These are phyloP conservation scores for Phocoena phocoena DNA, from an alignment of 2,113 vertebrate genomes.

Conservation along the genomic window DNA sequence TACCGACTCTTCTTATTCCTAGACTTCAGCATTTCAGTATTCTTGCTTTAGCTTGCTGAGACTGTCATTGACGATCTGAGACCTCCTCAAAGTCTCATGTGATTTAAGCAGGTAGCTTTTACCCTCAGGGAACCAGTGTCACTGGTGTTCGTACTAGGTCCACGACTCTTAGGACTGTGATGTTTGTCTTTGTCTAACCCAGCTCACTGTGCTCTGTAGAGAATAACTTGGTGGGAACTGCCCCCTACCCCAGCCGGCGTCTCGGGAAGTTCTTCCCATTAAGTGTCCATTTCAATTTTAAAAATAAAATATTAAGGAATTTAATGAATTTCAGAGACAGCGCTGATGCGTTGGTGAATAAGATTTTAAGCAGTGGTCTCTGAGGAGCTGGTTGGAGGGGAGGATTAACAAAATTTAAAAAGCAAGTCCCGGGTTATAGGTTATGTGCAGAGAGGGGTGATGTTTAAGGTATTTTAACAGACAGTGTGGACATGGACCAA, in stretches of 20 bases:
- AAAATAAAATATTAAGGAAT: not conserved
- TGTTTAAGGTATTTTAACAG: not conserved
- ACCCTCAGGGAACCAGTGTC: not conserved
- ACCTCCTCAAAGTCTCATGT: not conserved
- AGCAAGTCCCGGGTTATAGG: not conserved
- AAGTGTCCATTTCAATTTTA: slow-evolving; percentile 6
- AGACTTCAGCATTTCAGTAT: not conserved
- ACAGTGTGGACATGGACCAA: rapidly evolving
- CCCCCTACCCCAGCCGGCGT: rapidly evolving
- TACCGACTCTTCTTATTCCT: not conserved
- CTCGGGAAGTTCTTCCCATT: slow-evolving; percentile 5
- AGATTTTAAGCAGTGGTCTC: not conserved
- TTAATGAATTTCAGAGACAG: not conserved
- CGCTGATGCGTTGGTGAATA: not conserved
- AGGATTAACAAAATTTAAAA: not conserved
- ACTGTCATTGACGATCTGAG: not conserved
- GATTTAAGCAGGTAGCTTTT: not conserved
- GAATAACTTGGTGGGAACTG: not conserved
- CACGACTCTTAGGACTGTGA: not conserved
- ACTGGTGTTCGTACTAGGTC: not conserved
- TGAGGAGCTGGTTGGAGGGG: not conserved
- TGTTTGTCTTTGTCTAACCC: not conserved
- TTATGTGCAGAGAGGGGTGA: not conserved
- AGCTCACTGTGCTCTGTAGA: not conserved
- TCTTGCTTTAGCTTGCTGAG: not conserved